A percentile compares a stretch with the other conserved stretches of the same genome.
Conservation (phyloP, 2,113 vertebrate species). For the Marmota flaviventris region DNA sequence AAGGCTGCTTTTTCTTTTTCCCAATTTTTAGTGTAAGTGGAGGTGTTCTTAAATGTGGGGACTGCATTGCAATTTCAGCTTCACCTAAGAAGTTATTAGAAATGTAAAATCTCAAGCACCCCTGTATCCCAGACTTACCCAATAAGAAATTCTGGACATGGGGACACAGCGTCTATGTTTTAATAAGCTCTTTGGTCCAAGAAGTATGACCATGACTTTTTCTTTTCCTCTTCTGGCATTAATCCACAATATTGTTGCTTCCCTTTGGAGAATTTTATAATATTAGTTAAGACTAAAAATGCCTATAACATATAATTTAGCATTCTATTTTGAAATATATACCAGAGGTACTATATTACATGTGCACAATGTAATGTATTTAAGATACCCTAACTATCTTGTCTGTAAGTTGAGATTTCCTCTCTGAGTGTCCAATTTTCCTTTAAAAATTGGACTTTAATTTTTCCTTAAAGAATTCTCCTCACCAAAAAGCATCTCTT, state of each 20-base stretch:
- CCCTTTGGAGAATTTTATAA: constrained; percentile 43
- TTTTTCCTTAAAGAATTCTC: not conserved
- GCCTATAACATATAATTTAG: not conserved
- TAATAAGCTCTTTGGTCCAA: not conserved
- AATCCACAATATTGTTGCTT: not conserved
- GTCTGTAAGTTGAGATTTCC: not conserved
- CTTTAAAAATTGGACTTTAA: not conserved
- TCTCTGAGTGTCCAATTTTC: not conserved
- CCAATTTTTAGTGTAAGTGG: not conserved
- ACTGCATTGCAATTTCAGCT: not conserved
- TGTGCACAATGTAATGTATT: not conserved
- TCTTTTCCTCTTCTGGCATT: not conserved
- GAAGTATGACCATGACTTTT: not conserved
- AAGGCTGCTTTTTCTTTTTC: not conserved
- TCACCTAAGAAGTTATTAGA: not conserved
- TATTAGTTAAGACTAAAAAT: constrained; percentile 45
- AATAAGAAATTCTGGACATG: not conserved
- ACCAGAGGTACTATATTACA: not conserved
- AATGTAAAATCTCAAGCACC: not conserved
- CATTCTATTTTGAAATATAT: constrained; percentile 53
- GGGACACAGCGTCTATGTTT: not conserved
- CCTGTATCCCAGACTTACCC: not conserved
- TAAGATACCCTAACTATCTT: not conserved
- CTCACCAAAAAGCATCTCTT: fast-evolving
- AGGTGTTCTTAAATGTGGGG: not conserved